Percentiles rank a stretch among this genome's conserved stretches.
Conservation (phyloP, 2,797 vertebrate genomes). For the Semotilus atromaculatus region DNA sequence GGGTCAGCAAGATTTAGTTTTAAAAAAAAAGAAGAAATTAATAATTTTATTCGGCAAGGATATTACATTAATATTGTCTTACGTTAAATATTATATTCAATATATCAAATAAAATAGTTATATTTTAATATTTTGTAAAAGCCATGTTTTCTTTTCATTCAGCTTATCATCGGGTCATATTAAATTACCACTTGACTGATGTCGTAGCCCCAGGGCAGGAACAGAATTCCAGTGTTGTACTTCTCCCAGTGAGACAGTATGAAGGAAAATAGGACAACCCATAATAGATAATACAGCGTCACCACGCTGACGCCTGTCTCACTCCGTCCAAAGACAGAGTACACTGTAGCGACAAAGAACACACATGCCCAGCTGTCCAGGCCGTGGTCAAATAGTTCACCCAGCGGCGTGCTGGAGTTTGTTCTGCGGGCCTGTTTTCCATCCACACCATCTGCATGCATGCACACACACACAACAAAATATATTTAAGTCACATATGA, state of each 20-base stretch:
- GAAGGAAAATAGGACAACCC: conserved; percentile 98
- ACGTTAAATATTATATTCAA: neutral
- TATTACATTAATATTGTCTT: neutral
- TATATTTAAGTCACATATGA: neutral
- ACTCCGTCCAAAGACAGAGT: conserved; percentile 94
- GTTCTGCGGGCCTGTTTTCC: conserved; percentile 97
- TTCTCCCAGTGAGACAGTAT: conserved; percentile 99
- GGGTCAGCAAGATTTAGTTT: neutral
- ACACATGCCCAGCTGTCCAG: conserved; percentile 98
- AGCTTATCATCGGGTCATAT: conserved; percentile 48
- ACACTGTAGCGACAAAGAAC: conserved; percentile 94
- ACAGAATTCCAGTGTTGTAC: conserved; percentile 97
- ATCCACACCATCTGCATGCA: conserved; percentile 88
- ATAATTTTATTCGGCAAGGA: neutral
- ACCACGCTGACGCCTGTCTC: conserved; percentile 87
- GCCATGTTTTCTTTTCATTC: neutral
- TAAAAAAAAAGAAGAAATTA: too few relatives aligned
- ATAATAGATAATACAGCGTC: conserved; percentile 91
- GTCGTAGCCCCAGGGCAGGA: conserved; percentile 98
- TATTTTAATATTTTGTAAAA: neutral
- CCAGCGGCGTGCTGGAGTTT: conserved; percentile 94
- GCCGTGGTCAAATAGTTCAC: conserved; percentile 97
- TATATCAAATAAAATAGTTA: neutral
- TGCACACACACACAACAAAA: neutral
- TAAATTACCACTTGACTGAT: conserved; percentile 94